phyloP scores from a whole-genome alignment of 2,797 vertebrate genomes.

The Diglossa cyanea region DNA sequence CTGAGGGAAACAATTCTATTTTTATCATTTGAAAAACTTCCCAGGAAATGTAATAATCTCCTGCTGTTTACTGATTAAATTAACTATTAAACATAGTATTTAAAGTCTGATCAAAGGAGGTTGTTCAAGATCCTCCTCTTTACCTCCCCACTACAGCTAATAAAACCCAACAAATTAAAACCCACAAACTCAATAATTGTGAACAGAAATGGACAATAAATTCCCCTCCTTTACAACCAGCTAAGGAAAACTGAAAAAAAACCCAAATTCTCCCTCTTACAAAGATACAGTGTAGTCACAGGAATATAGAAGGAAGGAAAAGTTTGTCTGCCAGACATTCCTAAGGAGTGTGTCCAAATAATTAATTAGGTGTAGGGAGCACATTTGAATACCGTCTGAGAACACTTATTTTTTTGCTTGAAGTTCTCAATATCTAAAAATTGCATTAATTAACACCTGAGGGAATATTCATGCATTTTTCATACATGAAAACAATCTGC shows the following conservation, averaged over 20 bases:
- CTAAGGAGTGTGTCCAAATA: neutral
- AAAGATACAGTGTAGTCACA: neutral
- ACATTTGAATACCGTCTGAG: neutral
- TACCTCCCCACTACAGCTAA: neutral
- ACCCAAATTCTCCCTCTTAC: neutral
- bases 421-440: neutral
- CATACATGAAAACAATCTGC: neutral
- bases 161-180: neutral
- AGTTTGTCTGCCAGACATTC: neutral
- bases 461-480: neutral
- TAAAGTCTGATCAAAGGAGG: neutral
- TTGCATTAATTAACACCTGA: neutral
- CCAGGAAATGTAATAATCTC: neutral
- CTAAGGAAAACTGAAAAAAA: neutral
- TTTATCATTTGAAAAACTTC: neutral
- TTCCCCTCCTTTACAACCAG: neutral
- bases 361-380: neutral
- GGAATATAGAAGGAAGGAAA: neutral
- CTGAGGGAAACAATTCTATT: conserved; percentile 18
- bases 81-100: neutral
- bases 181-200: neutral
- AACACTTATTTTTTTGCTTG: neutral
- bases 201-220: neutral
- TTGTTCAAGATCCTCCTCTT: neutral
- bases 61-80: conserved; percentile 15